phyloP scores from a whole-genome alignment of 92 coral and sea anemone species.

The Blastomussa wellsi region DNA sequence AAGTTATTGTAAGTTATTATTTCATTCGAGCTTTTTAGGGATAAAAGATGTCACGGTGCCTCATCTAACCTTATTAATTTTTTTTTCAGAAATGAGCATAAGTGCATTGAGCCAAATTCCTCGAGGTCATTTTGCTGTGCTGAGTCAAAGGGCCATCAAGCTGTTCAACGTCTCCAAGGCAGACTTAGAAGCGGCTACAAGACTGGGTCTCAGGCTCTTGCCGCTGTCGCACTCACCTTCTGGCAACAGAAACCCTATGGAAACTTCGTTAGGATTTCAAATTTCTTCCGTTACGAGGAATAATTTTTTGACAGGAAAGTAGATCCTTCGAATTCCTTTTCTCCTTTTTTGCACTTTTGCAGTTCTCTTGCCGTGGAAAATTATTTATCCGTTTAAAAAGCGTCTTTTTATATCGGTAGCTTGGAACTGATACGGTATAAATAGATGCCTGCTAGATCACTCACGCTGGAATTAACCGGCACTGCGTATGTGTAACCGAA shows the following conservation, averaged over 20 bases:
- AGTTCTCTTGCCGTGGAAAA: no score
- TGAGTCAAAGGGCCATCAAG: conserved; percentile 43
- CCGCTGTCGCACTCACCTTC: neutral
- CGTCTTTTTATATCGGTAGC: no score
- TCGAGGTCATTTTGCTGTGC: conserved; percentile 37
- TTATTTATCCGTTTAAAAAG: no score
- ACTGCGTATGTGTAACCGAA: no score
- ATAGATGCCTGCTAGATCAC: no score
- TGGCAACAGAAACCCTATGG: neutral
- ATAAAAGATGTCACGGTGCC: no score
- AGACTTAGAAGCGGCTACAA: conserved; percentile 45
- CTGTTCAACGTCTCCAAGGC: conserved; percentile 60
- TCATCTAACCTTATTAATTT: neutral
- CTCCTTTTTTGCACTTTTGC: no score
- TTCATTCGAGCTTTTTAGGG: no score
- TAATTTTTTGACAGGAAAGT: neutral
- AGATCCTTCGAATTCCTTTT: neutral
- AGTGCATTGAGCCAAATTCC: conserved; percentile 33
- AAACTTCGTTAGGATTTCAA: conserved; percentile 3
- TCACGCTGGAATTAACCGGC: no score
- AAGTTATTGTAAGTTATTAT: no score
- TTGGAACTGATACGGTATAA: no score
- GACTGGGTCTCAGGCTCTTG: conserved; percentile 15
- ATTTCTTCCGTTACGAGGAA: neutral
- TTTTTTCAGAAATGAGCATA: conserved; percentile 23